phyloP scores from a whole-genome alignment of 53 echinoderm and acorn worm species.

The Temnopleurus reevesii region DNA sequence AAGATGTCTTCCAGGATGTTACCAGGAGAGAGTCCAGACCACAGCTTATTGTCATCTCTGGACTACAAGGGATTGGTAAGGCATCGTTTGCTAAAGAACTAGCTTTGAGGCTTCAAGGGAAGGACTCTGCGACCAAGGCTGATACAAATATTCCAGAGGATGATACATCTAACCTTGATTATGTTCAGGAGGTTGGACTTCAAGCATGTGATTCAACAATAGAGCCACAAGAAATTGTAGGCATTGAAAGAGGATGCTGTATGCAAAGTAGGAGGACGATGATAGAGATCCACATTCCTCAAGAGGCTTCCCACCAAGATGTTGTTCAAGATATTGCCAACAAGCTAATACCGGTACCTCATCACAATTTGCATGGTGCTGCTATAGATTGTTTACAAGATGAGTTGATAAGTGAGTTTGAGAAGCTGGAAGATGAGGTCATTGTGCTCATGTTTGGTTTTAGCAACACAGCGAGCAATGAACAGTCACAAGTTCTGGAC shows the following conservation, averaged over 20 bases:
- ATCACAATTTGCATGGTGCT: background rate
- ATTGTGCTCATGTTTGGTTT: background rate
- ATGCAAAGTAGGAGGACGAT: too few relatives aligned
- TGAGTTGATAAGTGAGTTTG: background rate
- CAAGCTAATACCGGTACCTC: background rate
- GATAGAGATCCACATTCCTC: background rate
- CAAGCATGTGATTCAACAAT: too few relatives aligned
- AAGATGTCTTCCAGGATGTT: background rate
- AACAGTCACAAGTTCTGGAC: background rate
- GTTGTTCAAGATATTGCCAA: background rate
- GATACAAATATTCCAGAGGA: too few relatives aligned
- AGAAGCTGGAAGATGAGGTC: background rate
- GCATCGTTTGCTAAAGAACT: background rate
- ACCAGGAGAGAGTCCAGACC: background rate
- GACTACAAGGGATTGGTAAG: conserved; percentile 28
- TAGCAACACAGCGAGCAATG: background rate
- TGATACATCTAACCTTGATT: too few relatives aligned
- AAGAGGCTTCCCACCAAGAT: conserved; percentile 7
- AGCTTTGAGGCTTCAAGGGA: background rate
- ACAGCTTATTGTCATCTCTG: conserved; percentile 24
- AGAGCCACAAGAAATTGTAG: too few relatives aligned
- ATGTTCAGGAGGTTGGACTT: too few relatives aligned
- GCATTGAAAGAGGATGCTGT: too few relatives aligned
- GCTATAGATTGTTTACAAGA: background rate
- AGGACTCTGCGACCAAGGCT: background rate